Conservation (phyloP, 2,113 vertebrate genomes). For the Pelmatolapia mariae region DNA sequence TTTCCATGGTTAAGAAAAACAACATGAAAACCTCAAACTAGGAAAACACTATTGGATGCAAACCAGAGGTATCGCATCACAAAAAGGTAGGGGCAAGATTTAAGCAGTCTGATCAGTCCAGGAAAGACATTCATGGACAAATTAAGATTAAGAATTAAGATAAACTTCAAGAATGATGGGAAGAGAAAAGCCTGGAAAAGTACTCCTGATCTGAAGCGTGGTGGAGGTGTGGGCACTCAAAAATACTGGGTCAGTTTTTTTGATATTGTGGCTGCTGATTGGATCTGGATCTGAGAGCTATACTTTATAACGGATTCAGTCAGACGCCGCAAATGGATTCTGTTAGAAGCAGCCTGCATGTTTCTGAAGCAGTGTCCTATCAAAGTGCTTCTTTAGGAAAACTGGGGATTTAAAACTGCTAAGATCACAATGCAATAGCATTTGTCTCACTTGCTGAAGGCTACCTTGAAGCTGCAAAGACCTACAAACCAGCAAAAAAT, state of each 20-base stretch:
- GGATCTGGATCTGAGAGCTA: not conserved
- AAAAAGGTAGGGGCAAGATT: not conserved
- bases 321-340: accelerated
- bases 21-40: not conserved
- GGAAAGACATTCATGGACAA: not conserved
- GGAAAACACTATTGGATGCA: not conserved
- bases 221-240: not conserved
- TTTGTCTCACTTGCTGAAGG: not conserved
- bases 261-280: not conserved
- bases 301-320: not conserved
- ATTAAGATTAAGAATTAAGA: not conserved
- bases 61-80: not conserved
- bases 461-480: not conserved
- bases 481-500: not conserved
- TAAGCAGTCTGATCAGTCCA: not conserved
- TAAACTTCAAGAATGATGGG: not conserved
- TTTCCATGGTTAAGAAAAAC: not conserved
- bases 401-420: not conserved
- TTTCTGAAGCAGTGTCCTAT: not conserved
- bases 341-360: not conserved
- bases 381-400: not conserved
- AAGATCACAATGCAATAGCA: not conserved
- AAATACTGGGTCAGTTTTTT: not conserved
- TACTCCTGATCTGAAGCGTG: not conserved
- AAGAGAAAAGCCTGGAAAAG: not conserved